Evolutionary conservation across 2,888 invertebrate genomes (phyloP), one percentile per base, ranked within the genome.

Genomic region (Aporophyla lueneburgensis): DNA sequence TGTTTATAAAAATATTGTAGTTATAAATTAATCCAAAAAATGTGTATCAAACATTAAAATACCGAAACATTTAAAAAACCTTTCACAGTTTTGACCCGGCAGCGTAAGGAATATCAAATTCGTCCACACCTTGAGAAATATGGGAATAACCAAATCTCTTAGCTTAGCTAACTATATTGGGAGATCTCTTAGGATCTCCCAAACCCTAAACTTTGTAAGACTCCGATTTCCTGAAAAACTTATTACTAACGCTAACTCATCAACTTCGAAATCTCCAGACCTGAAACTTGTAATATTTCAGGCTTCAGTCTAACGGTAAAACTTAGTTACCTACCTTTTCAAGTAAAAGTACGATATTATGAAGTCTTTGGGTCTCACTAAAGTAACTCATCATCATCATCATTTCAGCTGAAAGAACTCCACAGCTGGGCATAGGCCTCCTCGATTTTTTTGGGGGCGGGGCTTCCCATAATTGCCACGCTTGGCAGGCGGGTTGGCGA

Each of bases 301-400:
- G 71, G 46, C 74, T 74, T 62, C 24, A 59, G 24, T 24, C 3
- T 19, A 46, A 49, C n/a, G 51, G 72, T 70, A 68, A 76, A 86
- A 86, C 62, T 70, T 59, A 40, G 27, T 51, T 27, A 65, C 43
- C 16, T 71, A 59, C 65, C 68, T 24, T 67, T 71, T 67, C 62
- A 59, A 70, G 76, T 51, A 71, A 78, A 86, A 76, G 72, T 76
- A n/a, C n/a, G n/a, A n/a, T n/a, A 75, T 71, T 73, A 72, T 72
- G 16, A 75, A 69, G 61, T 70, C 21, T 71, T 71, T 63, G n/a
- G 9, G 27, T 58, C 46, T 58, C 46, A 46, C 40, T 27, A 27
- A 66, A 68, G 46, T 61, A 69, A n/a, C 9, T 40, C 33, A 33
- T 33, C 33, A 2, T 33, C 33, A 33, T 33, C 1, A 33, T 33